Base-by-base conservation (phyloP, 1,140 invertebrate genomes). In the Lordiphosa mommai region DNA sequence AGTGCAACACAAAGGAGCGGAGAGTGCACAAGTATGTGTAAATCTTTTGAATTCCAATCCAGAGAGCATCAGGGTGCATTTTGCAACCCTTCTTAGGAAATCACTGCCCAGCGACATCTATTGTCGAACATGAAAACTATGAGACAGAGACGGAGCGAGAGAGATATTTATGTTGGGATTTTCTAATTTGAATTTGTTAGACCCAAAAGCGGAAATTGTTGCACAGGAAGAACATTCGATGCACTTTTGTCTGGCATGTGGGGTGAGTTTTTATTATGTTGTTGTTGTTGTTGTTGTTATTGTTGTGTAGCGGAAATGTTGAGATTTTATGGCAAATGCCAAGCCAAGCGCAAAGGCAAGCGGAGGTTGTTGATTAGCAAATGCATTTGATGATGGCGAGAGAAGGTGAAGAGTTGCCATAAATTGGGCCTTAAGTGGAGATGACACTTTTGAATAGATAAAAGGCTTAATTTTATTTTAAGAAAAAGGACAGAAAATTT, bases 171-270 rank as follows among this genome's bases (percentile, higher is more conserved):
- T 84, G 77, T 58, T 72, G 49, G 57, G 72, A 84, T 84, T 84
- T 84, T 84, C 77, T 84, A 84, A 84, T 84, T 84, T 84, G 77
- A 84, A 84, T 84, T 84, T 84, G 79, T 77, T 55, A 70, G 58
- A 80, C 70, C 66, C 74, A 66, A 61, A 74, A 76, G 77, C 76
- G 76, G 76, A 82, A 82, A 82, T 82, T 82, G 76, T 84, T 84
- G 76, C 76, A 23, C 20, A 82, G 77, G 71, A 82, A 82, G 67
- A 82, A 58, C 74, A 61, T 64, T 64, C 46, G 41, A 61, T 82
- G 74, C 71, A 79, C 61, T 47, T 23, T 23, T 23, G 20, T 23
- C 20, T 6, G 13, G 16, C 4, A 27, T 13, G 12, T 27, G 58
- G 58, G 51, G 46, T 56, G 50, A 17, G 46, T 43, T 44, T 16